Evolutionary conservation across 1,140 invertebrate species (phyloP).

Genomic region (Matsumurasca onukii): DNA sequence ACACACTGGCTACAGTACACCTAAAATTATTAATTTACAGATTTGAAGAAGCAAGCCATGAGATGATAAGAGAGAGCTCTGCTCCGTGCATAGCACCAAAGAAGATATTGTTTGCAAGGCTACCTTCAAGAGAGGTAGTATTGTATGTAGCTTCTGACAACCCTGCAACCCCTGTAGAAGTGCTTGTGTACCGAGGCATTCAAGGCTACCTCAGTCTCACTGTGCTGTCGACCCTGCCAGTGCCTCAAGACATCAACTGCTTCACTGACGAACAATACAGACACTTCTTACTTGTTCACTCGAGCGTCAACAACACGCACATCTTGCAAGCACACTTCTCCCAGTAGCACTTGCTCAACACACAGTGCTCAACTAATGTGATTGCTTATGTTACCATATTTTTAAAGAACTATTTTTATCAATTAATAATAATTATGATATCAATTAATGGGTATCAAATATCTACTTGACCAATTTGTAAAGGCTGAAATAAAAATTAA

Average conservation of each 20-base stretch:
- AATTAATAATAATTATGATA: no score
- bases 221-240: background rate
- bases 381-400: no score
- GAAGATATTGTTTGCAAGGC: background rate
- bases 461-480: no score
- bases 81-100: background rate
- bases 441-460: no score
- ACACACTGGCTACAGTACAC: no score
- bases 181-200: slow-evolving; percentile 19
- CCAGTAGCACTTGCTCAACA: no score
- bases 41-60: background rate
- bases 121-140: slow-evolving; percentile 4
- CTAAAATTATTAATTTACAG: no score
- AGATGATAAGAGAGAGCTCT: background rate
- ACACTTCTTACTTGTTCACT: slow-evolving; percentile 6
- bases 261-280: slow-evolving; percentile 16
- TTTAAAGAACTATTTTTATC: no score
- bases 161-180: slow-evolving; percentile 6
- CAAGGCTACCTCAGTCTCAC: background rate
- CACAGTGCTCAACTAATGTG: no score
- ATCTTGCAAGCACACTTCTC: no score
- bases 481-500: no score
- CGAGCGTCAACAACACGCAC: no score
- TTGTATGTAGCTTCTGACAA: slow-evolving; percentile 6
- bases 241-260: background rate